These are phyloP conservation scores for Anguilla anguilla DNA, from an alignment of 2,797 vertebrate genomes.

Conservation along the genomic window DNA sequence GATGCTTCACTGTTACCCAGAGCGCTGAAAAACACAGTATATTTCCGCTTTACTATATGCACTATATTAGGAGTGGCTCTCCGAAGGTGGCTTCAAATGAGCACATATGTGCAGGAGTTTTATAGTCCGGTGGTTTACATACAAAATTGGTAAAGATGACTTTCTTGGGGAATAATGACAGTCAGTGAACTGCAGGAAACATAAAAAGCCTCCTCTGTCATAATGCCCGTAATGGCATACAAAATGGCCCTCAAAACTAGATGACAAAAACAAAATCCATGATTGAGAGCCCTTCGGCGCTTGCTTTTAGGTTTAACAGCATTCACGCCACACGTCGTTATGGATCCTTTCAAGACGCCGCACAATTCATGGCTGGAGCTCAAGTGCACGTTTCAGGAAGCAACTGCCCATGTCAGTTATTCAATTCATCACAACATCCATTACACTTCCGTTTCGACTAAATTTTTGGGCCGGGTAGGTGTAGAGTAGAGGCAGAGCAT, in stretches of 20 bases:
- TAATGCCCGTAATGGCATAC: conserved; percentile 92
- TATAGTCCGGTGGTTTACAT: conserved; percentile 74
- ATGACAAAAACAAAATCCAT: conserved; percentile 87
- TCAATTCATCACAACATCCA: conserved; percentile 7
- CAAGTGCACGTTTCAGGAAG: not conserved
- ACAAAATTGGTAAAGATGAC: conserved; percentile 78
- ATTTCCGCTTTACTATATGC: not conserved
- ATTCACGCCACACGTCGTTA: conserved; percentile 73
- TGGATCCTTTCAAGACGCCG: conserved; percentile 77
- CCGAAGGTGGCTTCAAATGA: not conserved
- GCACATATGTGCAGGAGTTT: conserved; percentile 4
- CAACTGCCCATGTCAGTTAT: not conserved
- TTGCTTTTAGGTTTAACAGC: conserved; percentile 83
- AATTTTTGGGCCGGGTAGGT: not conserved
- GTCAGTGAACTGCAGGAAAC: conserved; percentile 78
- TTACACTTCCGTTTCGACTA: conserved; percentile 11
- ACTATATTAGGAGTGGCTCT: not conserved
- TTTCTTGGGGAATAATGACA: conserved; percentile 79
- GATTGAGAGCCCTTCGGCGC: conserved; percentile 84
- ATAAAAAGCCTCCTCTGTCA: conserved; percentile 84
- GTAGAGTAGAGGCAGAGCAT: not conserved
- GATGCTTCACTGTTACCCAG: not conserved
- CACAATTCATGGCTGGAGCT: conserved; percentile 41
- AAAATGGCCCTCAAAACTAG: conserved; percentile 82
- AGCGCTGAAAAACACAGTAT: not conserved